Base-by-base conservation (phyloP, 1,140 invertebrate genomes). In the Melanaphis sacchari region DNA sequence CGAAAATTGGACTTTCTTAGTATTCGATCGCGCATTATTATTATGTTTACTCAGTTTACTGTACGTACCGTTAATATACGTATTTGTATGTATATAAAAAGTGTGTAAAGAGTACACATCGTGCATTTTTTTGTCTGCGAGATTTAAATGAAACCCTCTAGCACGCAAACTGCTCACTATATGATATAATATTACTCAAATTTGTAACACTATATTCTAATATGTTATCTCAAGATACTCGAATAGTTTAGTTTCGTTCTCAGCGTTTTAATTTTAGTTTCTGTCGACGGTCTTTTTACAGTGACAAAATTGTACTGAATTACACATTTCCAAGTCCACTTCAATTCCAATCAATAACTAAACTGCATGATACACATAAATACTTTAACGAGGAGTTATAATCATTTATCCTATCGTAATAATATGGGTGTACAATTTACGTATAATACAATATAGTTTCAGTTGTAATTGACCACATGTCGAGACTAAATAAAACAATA, bases 121-220 rank as follows among this genome's bases (percentile, higher is more conserved):
- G 76, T 38, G 36, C 36, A 38, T 82, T 84, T 84, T 84, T 84
- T 24, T 26, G 38, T 84, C 9, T 84, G 22, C 2, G 38, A 84
- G 6, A 84, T 84, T 38, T 84, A 84, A 84, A 84, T 84, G 38
- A 82, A 82, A 84, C 38, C 40, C 31, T 66, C 59, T 66, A n/a
- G 15, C 59, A 3, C 59, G 31, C 4, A 66, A 66, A 15, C 59
- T 66, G n/a, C 31, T 11, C 59, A 18, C 4, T n/a, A 66, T n/a
- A 66, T 66, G 18, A 31, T 66, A 66, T 66, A 66, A 66, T 66
- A 66, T 66, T 66, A 66, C 59, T 66, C 59, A 5, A 66, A 66
- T 66, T 66, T 66, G 59, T 66, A 66, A 66, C n/a, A 66, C 59
- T 66, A 66, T 66, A 66, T 66, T 66, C 59, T 66, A 66, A 66